Conservation (phyloP, 2,888 invertebrate genomes). For the Drosophila lacicola region DNA sequence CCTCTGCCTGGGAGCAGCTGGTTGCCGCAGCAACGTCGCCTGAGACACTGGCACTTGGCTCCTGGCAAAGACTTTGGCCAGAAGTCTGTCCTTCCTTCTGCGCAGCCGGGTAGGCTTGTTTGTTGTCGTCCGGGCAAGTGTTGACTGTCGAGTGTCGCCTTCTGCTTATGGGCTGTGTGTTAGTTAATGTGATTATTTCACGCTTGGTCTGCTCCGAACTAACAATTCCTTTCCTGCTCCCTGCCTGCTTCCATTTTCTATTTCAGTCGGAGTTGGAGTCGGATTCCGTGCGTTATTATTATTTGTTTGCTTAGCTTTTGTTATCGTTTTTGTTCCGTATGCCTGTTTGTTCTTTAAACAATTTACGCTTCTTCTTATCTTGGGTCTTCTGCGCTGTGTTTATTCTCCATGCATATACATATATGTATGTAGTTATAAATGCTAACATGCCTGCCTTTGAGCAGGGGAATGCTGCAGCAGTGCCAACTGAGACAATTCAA, state of each 20-base stretch:
- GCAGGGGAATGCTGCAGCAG: neutral
- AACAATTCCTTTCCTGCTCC: slow-evolving; percentile 49
- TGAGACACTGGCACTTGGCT: too few species aligned
- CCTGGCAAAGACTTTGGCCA: too few species aligned
- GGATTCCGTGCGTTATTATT: slow-evolving; percentile 15
- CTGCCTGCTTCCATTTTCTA: neutral
- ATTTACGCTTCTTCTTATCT: slow-evolving; percentile 17
- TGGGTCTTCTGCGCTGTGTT: neutral
- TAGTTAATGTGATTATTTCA: slow-evolving; percentile 77
- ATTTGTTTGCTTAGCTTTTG: slow-evolving; percentile 50
- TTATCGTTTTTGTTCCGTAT: slow-evolving; percentile 29
- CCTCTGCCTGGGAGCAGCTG: neutral
- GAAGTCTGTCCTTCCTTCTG: too few species aligned
- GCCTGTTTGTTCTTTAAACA: slow-evolving; percentile 22
- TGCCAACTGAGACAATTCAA: neutral
- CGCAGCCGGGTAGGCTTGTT: slow-evolving; percentile 7
- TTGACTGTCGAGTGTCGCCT: slow-evolving; percentile 45
- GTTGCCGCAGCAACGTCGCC: slow-evolving; percentile 10
- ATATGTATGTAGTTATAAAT: neutral
- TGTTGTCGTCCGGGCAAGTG: slow-evolving; percentile 37
- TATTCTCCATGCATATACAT: neutral
- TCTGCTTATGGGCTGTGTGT: slow-evolving; percentile 31
- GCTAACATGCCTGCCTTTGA: neutral
- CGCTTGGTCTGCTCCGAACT: slow-evolving; percentile 69
- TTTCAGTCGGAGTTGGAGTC: slow-evolving; percentile 9